phyloP scores from a whole-genome alignment of 2,888 invertebrate genomes.

The Drosophila fungiperda region DNA sequence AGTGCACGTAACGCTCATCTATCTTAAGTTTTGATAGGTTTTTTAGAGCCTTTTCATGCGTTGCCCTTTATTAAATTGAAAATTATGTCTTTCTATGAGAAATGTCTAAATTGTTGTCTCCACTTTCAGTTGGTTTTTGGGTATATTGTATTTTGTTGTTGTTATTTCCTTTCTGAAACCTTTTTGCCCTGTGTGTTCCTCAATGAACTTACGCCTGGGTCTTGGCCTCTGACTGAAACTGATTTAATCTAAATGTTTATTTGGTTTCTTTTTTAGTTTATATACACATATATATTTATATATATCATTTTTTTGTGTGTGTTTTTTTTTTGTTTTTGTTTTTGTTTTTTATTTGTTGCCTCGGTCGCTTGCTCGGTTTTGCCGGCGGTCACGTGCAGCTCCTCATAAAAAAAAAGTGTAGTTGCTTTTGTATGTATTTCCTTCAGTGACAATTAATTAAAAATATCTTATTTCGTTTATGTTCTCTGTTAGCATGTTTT shows the following conservation, averaged over 20 bases:
- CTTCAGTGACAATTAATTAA: conserved; percentile 75
- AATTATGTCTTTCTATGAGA: conserved; percentile 80
- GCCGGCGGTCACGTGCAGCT: conserved; percentile 70
- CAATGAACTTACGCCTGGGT: conserved; percentile 71
- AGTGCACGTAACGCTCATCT: conserved; percentile 74
- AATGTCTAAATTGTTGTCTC: conserved; percentile 66
- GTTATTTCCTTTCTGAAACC: background rate
- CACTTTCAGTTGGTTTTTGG: conserved; percentile 5
- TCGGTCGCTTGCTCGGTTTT: conserved; percentile 41
- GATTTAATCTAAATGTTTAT: conserved; percentile 76
- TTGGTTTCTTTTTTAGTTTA: conserved; percentile 59
- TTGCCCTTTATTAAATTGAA: conserved; percentile 77
- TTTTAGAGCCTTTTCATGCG: conserved; percentile 68
- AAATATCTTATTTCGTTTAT: conserved; percentile 80
- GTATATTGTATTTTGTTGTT: background rate
- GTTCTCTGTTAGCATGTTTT: conserved; percentile 49
- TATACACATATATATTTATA: conserved; percentile 5
- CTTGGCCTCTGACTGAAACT: conserved; percentile 32
- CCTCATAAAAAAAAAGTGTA: conserved; percentile 53
- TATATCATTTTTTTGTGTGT: background rate
- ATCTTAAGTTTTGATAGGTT: conserved; percentile 75
- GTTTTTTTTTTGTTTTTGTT: background rate
- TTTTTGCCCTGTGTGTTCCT: conserved; percentile 45
- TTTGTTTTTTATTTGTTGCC: conserved; percentile 13
- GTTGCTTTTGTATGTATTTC: conserved; percentile 37